These are phyloP conservation scores for Blastobasis lacticolella DNA, from an alignment of 2,888 invertebrate genomes.

Conservation along the genomic window DNA sequence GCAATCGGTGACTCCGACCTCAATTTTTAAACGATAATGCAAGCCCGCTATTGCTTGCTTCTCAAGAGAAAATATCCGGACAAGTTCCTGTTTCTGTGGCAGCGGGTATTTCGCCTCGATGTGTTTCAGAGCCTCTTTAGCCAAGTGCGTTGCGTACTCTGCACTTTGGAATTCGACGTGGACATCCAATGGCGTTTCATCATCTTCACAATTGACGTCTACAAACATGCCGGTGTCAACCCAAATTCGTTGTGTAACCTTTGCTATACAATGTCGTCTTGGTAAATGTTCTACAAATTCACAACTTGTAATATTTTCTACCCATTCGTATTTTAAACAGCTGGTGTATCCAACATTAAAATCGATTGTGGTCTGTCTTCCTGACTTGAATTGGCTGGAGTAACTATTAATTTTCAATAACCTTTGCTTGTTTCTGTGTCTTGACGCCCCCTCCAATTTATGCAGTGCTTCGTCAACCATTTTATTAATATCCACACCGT, in stretches of 20 bases:
- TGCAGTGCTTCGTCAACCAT: slow-evolving; percentile 43
- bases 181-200: slow-evolving; percentile 45
- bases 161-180: slow-evolving; percentile 46
- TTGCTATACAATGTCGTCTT: slow-evolving; percentile 48
- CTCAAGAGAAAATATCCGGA: slow-evolving; percentile 54
- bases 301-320: slow-evolving; percentile 45
- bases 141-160: slow-evolving; percentile 41
- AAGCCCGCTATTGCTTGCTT: slow-evolving; percentile 57
- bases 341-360: slow-evolving; percentile 60
- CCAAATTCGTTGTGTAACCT: slow-evolving; percentile 51
- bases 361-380: slow-evolving; percentile 49
- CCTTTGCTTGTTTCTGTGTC: slow-evolving; percentile 50
- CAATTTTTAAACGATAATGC: slow-evolving; percentile 59
- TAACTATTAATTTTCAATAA: slow-evolving; percentile 47
- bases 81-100: slow-evolving; percentile 48
- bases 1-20: slow-evolving; percentile 56
- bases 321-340: slow-evolving; percentile 57
- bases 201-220: slow-evolving; percentile 50
- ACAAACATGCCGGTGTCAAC: slow-evolving; percentile 41
- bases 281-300: slow-evolving; percentile 51
- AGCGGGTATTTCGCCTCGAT: slow-evolving; percentile 63
- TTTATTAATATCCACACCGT: slow-evolving; percentile 36
- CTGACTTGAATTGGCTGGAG: slow-evolving; percentile 44
- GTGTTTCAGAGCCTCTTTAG: slow-evolving; percentile 49
- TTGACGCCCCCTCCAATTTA: slow-evolving; percentile 49